phyloP scores from a whole-genome alignment of 2,113 vertebrate species.

The Callospermophilus lateralis region DNA sequence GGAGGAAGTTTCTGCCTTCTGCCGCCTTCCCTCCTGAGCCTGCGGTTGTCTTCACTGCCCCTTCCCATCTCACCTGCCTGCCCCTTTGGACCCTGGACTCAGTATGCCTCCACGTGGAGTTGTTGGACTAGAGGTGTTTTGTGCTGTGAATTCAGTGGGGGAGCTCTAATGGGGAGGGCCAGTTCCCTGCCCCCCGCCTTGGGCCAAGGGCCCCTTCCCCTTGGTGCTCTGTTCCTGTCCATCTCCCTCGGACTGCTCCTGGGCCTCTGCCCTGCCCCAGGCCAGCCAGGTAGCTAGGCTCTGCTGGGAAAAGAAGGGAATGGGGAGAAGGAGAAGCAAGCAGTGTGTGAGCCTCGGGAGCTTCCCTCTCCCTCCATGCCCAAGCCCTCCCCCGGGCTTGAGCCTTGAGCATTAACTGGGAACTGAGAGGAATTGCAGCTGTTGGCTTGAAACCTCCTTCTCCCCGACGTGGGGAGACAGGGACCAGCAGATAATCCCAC shows the following conservation, averaged over 20 bases:
- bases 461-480: slow-evolving; percentile 59
- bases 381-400: slow-evolving; percentile 68
- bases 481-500: slow-evolving; percentile 74
- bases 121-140: slow-evolving; percentile 82
- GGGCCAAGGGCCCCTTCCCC: slow-evolving; percentile 80
- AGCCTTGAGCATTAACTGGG: slow-evolving; percentile 65
- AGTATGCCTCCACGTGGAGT: slow-evolving; percentile 70
- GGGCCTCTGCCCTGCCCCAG: slow-evolving; percentile 57
- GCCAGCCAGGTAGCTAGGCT: slow-evolving; percentile 40
- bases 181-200: slow-evolving; percentile 41
- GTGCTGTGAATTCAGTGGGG: slow-evolving; percentile 85
- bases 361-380: slow-evolving; percentile 42
- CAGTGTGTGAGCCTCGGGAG: slow-evolving; percentile 72
- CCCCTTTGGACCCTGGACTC: slow-evolving; percentile 80
- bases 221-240: slow-evolving; percentile 81
- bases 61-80: slow-evolving; percentile 78
- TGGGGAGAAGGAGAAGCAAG: slow-evolving; percentile 64
- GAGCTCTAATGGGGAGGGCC: slow-evolving; percentile 60
- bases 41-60: slow-evolving; percentile 76
- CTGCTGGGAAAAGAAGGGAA: slow-evolving; percentile 58
- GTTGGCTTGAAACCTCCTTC: slow-evolving; percentile 62
- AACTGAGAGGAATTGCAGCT: slow-evolving; percentile 68
- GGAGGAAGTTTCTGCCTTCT: slow-evolving; percentile 52
- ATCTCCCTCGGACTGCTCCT: slow-evolving; percentile 70
- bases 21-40: slow-evolving; percentile 61